A percentile compares a stretch with the other conserved stretches of the same genome.
Conservation (phyloP, 2,888 invertebrate genomes). For the Keiferia lycopersicella region DNA sequence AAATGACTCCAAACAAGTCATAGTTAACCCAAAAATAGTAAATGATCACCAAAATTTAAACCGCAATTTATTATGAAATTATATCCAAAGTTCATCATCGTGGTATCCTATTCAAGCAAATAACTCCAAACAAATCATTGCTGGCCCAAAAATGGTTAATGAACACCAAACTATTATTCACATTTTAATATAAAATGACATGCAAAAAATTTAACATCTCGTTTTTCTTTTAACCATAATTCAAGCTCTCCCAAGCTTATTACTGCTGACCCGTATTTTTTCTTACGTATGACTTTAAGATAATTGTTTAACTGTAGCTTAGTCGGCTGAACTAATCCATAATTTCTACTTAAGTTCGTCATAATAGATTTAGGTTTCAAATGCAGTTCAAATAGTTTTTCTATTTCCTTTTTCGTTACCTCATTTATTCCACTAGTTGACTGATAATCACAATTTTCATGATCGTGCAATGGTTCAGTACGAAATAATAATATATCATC, state of each 20-base stretch:
- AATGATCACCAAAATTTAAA: too few species aligned
- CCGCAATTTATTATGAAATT: too few species aligned
- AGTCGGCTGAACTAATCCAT: conserved; percentile 23
- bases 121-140: too few species aligned
- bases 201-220: too few species aligned
- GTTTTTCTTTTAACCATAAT: conserved; percentile 30
- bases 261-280: conserved; percentile 29
- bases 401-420: not conserved
- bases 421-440: conserved; percentile 20
- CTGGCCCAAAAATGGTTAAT: too few species aligned
- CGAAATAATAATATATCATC: conserved; percentile 28
- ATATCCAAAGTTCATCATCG: too few species aligned
- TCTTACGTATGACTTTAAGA: conserved; percentile 28
- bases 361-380: conserved; percentile 19
- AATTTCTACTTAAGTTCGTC: conserved; percentile 30
- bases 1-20: too few species aligned
- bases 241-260: conserved; percentile 24
- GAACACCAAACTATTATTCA: too few species aligned
- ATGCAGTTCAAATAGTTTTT: conserved; percentile 3
- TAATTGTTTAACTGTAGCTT: conserved; percentile 30
- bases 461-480: conserved; percentile 23
- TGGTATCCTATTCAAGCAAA: too few species aligned
- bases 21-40: too few species aligned
- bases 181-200: too few species aligned
- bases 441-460: conserved; percentile 20